Evolutionary conservation across 2,113 vertebrate species (phyloP).

Genomic region (Colaptes auratus): DNA sequence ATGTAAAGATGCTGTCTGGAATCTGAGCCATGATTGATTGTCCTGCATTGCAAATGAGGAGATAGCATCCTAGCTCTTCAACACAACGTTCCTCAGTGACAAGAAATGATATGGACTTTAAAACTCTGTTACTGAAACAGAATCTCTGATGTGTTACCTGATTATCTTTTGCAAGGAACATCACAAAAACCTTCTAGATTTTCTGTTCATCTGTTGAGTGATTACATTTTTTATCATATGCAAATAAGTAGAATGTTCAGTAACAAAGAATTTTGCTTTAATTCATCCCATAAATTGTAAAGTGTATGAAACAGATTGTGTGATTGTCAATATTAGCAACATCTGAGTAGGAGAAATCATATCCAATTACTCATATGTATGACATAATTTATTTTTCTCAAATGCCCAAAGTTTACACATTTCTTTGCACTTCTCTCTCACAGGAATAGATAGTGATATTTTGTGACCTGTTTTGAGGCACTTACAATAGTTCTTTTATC

Average conservation of each 20-base stretch:
- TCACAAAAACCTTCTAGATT: not conserved
- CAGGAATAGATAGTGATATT: not conserved
- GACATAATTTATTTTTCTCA: not conserved
- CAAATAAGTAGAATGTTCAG: not conserved
- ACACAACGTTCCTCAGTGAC: not conserved
- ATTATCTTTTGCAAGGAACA: not conserved
- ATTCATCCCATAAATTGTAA: not conserved
- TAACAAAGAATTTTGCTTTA: not conserved
- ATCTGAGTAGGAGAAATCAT: not conserved
- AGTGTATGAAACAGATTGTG: not conserved
- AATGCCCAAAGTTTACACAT: not conserved
- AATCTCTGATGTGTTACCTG: not conserved
- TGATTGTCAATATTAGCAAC: not conserved
- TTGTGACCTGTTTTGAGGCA: not conserved
- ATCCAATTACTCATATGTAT: not conserved
- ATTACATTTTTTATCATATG: not conserved
- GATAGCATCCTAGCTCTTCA: not conserved
- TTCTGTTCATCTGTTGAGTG: not conserved
- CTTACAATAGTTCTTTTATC: not conserved
- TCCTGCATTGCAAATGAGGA: not conserved
- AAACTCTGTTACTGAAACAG: not conserved
- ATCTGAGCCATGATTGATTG: not conserved
- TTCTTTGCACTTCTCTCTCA: not conserved
- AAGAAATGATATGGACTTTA: not conserved
- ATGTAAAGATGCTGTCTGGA: not conserved